phyloP scores from a whole-genome alignment of 1,140 invertebrate genomes.

The Radopholus similis region DNA sequence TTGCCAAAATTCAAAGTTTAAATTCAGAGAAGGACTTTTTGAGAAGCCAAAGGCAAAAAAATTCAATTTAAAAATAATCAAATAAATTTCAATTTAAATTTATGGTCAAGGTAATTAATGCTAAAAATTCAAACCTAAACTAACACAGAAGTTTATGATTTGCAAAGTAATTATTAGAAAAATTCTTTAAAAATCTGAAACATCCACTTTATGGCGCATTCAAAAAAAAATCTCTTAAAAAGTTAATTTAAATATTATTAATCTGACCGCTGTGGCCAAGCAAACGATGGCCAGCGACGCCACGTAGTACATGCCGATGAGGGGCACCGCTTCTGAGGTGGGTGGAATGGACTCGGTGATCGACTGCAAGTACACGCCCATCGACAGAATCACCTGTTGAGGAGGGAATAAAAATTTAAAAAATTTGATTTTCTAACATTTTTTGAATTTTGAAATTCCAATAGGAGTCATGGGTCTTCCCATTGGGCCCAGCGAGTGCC shows the following conservation, averaged over 20 bases:
- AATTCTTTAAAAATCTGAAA: background rate
- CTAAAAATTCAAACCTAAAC: no score
- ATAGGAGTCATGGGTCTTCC: background rate
- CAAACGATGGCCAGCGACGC: conserved; percentile 61
- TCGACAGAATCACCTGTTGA: conserved; percentile 70
- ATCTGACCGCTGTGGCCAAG: background rate
- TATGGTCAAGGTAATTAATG: no score
- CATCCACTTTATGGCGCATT: background rate
- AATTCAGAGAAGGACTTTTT: background rate
- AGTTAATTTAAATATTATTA: no score
- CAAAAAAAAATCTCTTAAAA: background rate
- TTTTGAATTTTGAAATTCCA: background rate
- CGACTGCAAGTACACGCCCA: conserved; percentile 86
- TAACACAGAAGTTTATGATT: no score
- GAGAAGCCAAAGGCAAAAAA: background rate
- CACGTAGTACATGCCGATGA: conserved; percentile 88
- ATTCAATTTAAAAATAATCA: background rate
- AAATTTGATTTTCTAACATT: background rate
- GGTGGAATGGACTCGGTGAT: conserved; percentile 82
- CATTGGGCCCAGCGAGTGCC: background rate
- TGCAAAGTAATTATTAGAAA: no score
- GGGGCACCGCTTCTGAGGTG: conserved; percentile 78
- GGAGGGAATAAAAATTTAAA: no score
- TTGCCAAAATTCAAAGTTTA: no score
- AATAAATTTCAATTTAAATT: no score